Percentiles rank a stretch among this genome's conserved stretches.
These are phyloP conservation scores for Girardia tigrina DNA, from an alignment of 2,888 invertebrate species.

Conservation along the genomic window DNA sequence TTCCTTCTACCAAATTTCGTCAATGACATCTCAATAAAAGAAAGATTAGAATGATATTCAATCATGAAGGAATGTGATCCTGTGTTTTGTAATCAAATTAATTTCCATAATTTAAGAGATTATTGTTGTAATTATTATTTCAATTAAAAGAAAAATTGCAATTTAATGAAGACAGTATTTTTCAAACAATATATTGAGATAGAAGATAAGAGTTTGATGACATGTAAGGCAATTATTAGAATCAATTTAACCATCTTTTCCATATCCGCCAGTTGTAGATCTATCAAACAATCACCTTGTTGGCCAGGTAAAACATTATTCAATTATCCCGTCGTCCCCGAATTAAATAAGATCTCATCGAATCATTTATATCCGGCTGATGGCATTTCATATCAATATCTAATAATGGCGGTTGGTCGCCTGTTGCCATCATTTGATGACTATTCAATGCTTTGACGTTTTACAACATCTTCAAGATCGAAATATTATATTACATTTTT, in stretches of 20 bases:
- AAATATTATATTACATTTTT: no score
- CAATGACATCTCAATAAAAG: no score
- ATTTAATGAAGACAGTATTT: not conserved
- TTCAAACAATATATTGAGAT: not conserved
- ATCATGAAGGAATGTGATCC: no score
- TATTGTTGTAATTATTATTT: no score
- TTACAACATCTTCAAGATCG: not conserved
- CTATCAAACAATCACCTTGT: not conserved
- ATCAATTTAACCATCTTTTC: not conserved
- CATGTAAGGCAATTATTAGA: not conserved
- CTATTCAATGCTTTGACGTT: not conserved
- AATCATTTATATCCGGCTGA: not conserved
- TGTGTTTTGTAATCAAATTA: no score
- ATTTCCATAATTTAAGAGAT: no score
- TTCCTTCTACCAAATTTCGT: no score
- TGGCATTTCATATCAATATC: not conserved
- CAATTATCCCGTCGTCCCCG: not conserved
- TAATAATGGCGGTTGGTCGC: not conserved
- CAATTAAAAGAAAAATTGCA: no score
- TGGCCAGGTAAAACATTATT: not conserved
- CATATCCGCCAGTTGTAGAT: not conserved
- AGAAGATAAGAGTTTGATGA: not conserved
- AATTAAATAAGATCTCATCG: not conserved
- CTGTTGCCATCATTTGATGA: not conserved
- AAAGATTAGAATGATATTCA: no score